Conservation (phyloP, 2,113 vertebrate species). For the Rhinolophus ferrumequinum region DNA sequence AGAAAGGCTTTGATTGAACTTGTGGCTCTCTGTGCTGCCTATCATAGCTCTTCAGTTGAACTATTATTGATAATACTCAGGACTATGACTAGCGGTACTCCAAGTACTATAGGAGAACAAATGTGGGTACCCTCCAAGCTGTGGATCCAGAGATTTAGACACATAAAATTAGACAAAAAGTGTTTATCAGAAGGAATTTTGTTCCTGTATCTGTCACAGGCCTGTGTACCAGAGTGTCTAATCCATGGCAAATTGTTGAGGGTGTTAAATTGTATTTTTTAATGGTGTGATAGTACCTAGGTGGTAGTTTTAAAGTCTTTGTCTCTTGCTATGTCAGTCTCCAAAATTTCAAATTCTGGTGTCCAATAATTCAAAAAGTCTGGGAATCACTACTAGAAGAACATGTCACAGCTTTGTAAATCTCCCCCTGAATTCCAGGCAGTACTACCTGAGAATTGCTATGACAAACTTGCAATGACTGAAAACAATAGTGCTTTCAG, state of each 20-base stretch:
- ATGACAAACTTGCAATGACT: neutral
- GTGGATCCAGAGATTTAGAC: neutral
- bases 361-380: neutral
- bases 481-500: neutral
- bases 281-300: neutral
- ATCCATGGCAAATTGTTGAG: neutral
- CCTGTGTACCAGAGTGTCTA: neutral
- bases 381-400: neutral
- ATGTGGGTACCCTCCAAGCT: neutral
- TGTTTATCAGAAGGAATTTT: neutral
- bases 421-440: neutral
- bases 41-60: neutral
- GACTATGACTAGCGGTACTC: neutral
- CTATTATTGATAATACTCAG: neutral
- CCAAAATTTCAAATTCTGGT: neutral
- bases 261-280: neutral
- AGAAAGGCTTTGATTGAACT: neutral
- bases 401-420: neutral
- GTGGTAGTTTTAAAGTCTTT: neutral
- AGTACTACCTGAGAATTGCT: neutral
- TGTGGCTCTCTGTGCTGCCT: neutral
- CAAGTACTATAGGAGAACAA: neutral
- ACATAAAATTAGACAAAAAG: neutral
- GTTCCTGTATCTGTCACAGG: neutral
- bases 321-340: neutral